These are phyloP conservation scores for Neoascia interrupta DNA, from an alignment of 2,888 invertebrate species.

Conservation along the genomic window DNA sequence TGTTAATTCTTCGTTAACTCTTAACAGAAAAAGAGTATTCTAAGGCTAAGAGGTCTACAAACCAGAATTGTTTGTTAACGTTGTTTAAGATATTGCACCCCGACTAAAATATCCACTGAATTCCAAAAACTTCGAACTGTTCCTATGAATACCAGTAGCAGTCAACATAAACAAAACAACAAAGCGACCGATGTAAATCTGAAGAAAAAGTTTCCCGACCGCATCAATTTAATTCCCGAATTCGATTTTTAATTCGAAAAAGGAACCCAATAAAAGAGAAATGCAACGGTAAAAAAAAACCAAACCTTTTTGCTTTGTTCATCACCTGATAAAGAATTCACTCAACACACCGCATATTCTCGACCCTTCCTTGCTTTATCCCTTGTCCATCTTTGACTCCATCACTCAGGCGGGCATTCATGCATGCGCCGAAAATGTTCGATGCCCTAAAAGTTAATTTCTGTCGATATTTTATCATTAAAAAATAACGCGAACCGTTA, in stretches of 20 bases:
- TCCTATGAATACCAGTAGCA: conserved; percentile 55
- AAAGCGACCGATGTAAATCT: too few species aligned
- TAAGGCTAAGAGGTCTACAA: too few species aligned
- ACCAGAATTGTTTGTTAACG: too few species aligned
- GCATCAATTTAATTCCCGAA: conserved; percentile 62
- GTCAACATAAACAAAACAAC: too few species aligned
- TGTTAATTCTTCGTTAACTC: too few species aligned
- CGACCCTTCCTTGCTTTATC: conserved; percentile 22
- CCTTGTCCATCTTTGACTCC: conserved; percentile 8
- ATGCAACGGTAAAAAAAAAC: conserved; percentile 10
- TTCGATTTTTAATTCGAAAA: conserved; percentile 58
- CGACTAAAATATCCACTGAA: too few species aligned
- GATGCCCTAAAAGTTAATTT: conserved; percentile 68
- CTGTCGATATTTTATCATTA: conserved; percentile 69
- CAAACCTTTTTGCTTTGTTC: conserved; percentile 48
- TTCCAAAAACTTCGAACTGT: too few species aligned
- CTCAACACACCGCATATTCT: conserved; percentile 28
- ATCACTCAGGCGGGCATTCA: conserved; percentile 59
- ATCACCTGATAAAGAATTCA: conserved; percentile 41
- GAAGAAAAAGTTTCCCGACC: conserved; percentile 50
- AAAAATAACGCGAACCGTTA: conserved; percentile 64
- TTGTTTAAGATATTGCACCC: too few species aligned
- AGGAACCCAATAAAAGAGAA: conserved; percentile 16
- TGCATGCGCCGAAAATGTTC: conserved; percentile 46
- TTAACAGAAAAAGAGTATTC: too few species aligned